Percentiles rank a stretch among this genome's conserved stretches.
Evolutionary conservation across 2,888 invertebrate species (phyloP).

Genomic region (Polydrusus cervinus): DNA sequence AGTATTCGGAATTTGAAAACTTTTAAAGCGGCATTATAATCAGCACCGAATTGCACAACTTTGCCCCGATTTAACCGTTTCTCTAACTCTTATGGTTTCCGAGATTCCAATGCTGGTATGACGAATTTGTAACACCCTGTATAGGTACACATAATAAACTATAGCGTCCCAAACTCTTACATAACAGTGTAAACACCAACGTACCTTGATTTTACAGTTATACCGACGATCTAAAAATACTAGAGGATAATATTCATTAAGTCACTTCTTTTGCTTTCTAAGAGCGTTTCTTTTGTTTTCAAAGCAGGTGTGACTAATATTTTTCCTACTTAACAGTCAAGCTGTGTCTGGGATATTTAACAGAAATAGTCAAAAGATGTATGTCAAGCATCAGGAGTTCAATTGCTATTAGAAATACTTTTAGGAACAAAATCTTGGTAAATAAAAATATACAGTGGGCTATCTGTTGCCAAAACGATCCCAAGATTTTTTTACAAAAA

Average conservation of each 20-base stretch:
- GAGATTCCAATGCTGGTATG: no score
- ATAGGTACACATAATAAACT: no score
- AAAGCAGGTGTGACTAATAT: constrained; percentile 22
- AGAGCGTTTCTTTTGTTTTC: constrained; percentile 1
- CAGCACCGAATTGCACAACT: no score
- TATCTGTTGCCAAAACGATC: no score
- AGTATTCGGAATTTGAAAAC: no score
- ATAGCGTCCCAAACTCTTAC: neutral
- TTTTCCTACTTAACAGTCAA: constrained; percentile 16
- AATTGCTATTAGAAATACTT: neutral
- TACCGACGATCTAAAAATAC: constrained; percentile 5
- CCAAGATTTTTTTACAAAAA: no score
- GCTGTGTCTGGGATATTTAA: neutral
- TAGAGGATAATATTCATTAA: constrained; percentile 9
- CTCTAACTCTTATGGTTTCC: no score
- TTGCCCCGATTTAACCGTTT: no score
- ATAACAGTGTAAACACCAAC: constrained; percentile 4
- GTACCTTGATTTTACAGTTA: constrained; percentile 1
- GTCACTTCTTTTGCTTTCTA: constrained; percentile 14
- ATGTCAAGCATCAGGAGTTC: neutral
- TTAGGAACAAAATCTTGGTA: no score
- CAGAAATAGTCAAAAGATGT: constrained; percentile 10
- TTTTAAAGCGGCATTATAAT: no score
- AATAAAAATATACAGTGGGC: no score
- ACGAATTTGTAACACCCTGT: no score